A percentile compares a stretch with the other conserved stretches of the same genome.
Conservation (phyloP, 1,140 invertebrate genomes). For the Drosophila neocordata region DNA sequence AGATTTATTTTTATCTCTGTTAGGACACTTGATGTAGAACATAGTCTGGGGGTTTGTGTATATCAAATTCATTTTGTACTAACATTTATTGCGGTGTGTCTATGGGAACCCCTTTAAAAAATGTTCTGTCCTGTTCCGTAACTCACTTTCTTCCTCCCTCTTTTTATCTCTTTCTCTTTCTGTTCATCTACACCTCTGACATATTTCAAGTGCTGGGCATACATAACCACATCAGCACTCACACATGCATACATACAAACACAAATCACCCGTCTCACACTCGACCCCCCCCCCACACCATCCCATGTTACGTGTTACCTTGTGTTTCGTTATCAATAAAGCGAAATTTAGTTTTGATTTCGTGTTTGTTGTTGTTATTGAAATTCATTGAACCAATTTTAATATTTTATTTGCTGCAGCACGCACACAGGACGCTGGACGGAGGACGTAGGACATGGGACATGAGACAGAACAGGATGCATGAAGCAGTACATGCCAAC, state of each 20-base stretch:
- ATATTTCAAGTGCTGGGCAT: slow-evolving; percentile 66
- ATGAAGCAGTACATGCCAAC: slow-evolving; percentile 41
- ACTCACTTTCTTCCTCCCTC: background rate
- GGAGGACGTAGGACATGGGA: slow-evolving; percentile 4
- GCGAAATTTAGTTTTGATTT: slow-evolving; percentile 81
- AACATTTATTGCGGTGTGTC: too few species aligned
- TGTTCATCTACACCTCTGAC: slow-evolving; percentile 46
- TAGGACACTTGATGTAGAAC: too few species aligned
- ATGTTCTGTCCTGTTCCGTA: background rate
- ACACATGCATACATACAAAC: slow-evolving; percentile 55
- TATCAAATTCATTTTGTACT: too few species aligned
- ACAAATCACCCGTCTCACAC: slow-evolving; percentile 19
- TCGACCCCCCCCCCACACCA: background rate
- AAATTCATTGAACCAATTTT: slow-evolving; percentile 82
- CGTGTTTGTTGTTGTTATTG: slow-evolving; percentile 81
- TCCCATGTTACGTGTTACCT: slow-evolving; percentile 46
- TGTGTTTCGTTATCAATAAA: slow-evolving; percentile 80
- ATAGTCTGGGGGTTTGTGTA: too few species aligned
- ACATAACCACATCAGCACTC: slow-evolving; percentile 64
- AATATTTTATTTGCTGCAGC: slow-evolving; percentile 81
- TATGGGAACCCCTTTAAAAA: background rate
- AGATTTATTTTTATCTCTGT: too few species aligned
- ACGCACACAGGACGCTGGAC: slow-evolving; percentile 60
- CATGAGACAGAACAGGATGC: background rate
- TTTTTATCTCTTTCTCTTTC: background rate